phyloP scores from a whole-genome alignment of 2,888 invertebrate genomes.

The Cyaniris semiargus region DNA sequence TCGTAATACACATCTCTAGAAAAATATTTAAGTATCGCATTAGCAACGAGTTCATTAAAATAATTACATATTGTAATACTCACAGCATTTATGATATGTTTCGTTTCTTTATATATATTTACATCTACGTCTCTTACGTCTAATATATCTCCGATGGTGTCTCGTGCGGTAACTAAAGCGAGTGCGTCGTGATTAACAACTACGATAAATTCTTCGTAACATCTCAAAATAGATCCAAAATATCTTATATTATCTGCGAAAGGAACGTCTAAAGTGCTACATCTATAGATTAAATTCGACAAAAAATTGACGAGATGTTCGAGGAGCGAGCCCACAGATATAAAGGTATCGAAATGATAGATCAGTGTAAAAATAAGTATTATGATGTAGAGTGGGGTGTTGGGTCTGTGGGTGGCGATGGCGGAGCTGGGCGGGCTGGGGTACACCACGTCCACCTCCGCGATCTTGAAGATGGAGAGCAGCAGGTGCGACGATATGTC shows the following conservation, averaged over 20 bases:
- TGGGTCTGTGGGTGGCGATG: slow-evolving; percentile 55
- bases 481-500: slow-evolving; percentile 92
- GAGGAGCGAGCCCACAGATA: slow-evolving; percentile 46
- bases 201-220: slow-evolving; percentile 70
- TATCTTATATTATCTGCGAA: slow-evolving; percentile 62
- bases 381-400: slow-evolving; percentile 55
- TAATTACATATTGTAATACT: slow-evolving; percentile 79
- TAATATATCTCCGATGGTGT: slow-evolving; percentile 59
- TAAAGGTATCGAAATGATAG: slow-evolving; percentile 52
- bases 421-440: slow-evolving; percentile 83
- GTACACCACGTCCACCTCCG: slow-evolving; percentile 93
- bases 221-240: slow-evolving; percentile 71
- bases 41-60: slow-evolving; percentile 75
- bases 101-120: slow-evolving; percentile 69
- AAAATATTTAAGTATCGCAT: slow-evolving; percentile 79
- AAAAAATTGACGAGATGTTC: slow-evolving; percentile 63
- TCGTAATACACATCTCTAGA: slow-evolving; percentile 78
- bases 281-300: slow-evolving; percentile 64
- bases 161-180: slow-evolving; percentile 72
- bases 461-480: slow-evolving; percentile 94
- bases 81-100: slow-evolving; percentile 79
- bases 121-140: slow-evolving; percentile 64
- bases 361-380: slow-evolving; percentile 59
- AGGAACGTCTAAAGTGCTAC: slow-evolving; percentile 56
- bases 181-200: slow-evolving; percentile 70